These are phyloP conservation scores for Onychomys arenicola DNA, from an alignment of 2,797 vertebrate genomes.

Conservation along the genomic window DNA sequence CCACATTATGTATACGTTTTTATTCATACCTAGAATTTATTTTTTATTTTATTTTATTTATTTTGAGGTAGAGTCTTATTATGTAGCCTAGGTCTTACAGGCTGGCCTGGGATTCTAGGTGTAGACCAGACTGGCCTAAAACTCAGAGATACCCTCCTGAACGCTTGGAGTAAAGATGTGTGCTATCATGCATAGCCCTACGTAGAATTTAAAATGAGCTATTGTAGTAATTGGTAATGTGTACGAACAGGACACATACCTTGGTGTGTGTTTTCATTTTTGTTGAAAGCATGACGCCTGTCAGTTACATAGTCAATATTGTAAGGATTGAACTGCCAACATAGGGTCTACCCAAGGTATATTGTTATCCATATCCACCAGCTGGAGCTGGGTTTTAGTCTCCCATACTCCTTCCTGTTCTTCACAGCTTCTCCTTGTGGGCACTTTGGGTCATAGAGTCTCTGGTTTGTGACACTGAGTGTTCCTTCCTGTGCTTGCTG, in stretches of 20 bases:
- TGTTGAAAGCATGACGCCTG: background rate
- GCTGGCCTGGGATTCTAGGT: background rate
- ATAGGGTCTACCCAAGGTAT: background rate
- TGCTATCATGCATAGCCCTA: background rate
- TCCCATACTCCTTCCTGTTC: background rate
- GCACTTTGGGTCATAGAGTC: background rate
- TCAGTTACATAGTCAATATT: background rate
- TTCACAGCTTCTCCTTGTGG: background rate
- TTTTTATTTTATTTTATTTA: background rate
- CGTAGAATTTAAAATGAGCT: slow-evolving; percentile 17
- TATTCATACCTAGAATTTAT: background rate
- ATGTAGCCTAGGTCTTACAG: too few relatives aligned
- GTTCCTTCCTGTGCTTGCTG: background rate
- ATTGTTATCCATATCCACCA: background rate
- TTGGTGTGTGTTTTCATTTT: background rate
- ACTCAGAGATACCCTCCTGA: background rate
- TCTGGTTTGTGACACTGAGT: background rate
- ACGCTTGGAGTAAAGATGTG: too few relatives aligned
- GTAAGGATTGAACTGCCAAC: background rate
- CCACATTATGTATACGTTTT: background rate
- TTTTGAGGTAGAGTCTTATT: background rate
- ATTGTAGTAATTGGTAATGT: background rate
- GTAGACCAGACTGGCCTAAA: background rate
- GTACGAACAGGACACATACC: background rate
- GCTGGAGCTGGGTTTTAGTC: background rate